Conservation (phyloP, 2,113 vertebrate species). For the Paradoxurus hermaphroditus region DNA sequence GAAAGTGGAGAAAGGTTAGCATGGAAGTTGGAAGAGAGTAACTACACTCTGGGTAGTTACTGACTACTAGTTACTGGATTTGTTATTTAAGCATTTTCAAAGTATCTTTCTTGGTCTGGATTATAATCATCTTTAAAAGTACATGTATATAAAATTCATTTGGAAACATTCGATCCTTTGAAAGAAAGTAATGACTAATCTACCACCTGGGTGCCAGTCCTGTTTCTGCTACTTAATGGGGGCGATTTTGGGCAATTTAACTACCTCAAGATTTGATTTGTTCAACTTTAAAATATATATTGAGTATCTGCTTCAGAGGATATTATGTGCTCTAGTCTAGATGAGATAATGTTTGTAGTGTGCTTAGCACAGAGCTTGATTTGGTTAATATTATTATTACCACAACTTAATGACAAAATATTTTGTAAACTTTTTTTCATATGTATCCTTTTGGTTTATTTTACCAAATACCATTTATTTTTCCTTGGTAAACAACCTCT, state of each 20-base stretch:
- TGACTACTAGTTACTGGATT: not conserved
- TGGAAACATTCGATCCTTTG: not conserved
- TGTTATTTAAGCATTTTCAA: not conserved
- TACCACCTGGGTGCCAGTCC: not conserved
- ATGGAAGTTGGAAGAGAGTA: not conserved
- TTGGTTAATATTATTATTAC: not conserved
- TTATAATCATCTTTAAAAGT: not conserved
- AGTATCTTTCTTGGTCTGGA: not conserved
- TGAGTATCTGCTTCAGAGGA: not conserved
- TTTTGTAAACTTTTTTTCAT: not conserved
- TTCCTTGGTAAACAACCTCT: not conserved
- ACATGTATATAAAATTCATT: not conserved
- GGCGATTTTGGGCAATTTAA: not conserved
- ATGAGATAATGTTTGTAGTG: not conserved
- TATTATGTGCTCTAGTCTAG: not conserved
- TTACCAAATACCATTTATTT: not conserved
- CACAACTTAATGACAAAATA: not conserved
- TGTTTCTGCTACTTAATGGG: not conserved
- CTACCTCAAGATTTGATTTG: not conserved
- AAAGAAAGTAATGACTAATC: not conserved
- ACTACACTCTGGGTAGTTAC: not conserved
- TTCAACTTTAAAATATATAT: not conserved
- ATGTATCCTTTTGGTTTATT: not conserved
- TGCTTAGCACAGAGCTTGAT: not conserved
- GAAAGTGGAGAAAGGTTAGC: too few relatives aligned